Percentiles rank a stretch among this genome's conserved stretches.
Evolutionary conservation across 2,797 vertebrate genomes (phyloP).

Genomic region (Balearica regulorum): DNA sequence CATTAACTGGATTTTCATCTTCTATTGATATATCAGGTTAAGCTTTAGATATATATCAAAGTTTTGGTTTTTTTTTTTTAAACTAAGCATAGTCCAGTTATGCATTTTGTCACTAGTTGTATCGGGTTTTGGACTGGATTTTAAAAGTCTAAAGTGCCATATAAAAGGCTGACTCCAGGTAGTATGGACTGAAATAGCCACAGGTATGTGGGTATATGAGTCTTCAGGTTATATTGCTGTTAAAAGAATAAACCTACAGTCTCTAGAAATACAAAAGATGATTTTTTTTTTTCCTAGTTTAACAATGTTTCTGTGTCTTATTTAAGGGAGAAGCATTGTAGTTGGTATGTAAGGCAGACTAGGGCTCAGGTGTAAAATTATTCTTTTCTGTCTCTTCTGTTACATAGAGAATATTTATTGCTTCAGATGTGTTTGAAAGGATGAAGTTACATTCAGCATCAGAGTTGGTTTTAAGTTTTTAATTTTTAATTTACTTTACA

Average conservation of each 20-base stretch:
- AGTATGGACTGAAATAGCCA: neutral
- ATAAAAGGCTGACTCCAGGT: neutral
- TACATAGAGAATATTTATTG: neutral
- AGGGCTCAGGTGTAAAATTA: neutral
- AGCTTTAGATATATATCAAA: fast-evolving
- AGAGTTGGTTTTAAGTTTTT: neutral
- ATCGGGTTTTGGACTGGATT: neutral
- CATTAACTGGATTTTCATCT: neutral
- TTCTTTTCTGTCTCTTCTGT: neutral
- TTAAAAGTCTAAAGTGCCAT: neutral
- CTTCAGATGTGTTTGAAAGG: neutral
- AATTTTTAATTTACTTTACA: constrained; percentile 7
- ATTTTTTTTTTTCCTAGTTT: neutral
- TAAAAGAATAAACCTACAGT: neutral
- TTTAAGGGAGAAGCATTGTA: neutral
- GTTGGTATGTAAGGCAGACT: neutral
- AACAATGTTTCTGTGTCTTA: neutral
- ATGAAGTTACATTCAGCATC: neutral
- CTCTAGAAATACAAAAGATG: neutral
- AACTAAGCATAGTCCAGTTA: neutral
- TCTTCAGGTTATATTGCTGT: neutral
- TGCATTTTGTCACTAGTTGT: neutral
- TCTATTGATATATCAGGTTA: neutral
- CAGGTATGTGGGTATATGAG: neutral
- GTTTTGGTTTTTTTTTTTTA: neutral